phyloP scores from a whole-genome alignment of 2,888 invertebrate species.

The Drosophila atroscutellata region DNA sequence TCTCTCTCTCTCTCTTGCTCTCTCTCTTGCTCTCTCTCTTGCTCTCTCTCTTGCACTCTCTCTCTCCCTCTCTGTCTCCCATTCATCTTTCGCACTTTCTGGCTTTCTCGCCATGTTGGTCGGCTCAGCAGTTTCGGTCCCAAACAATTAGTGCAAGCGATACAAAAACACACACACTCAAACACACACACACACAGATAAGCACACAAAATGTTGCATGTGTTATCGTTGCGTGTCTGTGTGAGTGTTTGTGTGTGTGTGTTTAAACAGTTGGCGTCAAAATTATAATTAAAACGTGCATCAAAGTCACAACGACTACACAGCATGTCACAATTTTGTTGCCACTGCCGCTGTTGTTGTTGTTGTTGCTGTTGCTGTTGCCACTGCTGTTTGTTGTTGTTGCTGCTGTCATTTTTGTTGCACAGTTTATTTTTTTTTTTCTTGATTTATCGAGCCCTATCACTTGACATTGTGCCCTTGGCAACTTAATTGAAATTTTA shows the following conservation, averaged over 20 bases:
- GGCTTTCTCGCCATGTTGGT: slow-evolving; percentile 22
- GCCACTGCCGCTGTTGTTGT: slow-evolving; percentile 26
- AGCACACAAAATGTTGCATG: slow-evolving; percentile 11
- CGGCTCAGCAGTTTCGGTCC: slow-evolving; percentile 45
- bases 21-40: not conserved
- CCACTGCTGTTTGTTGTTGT: slow-evolving; percentile 25
- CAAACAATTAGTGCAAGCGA: slow-evolving; percentile 67
- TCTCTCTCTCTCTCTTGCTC: not conserved
- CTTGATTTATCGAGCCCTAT: slow-evolving; percentile 57
- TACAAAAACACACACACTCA: slow-evolving; percentile 42
- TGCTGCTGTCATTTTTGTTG: slow-evolving; percentile 13
- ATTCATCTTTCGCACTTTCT: not conserved
- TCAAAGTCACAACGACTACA: slow-evolving; percentile 72
- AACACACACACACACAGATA: slow-evolving; percentile 22
- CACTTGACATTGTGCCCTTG: slow-evolving; percentile 78
- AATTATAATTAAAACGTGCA: slow-evolving; percentile 82
- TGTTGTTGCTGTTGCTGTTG: slow-evolving; percentile 21
- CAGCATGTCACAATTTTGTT: slow-evolving; percentile 76
- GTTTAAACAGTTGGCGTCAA: slow-evolving; percentile 82
- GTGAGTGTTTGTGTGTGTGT: slow-evolving; percentile 35
- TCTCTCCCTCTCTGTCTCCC: not conserved
- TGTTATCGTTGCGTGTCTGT: slow-evolving; percentile 39
- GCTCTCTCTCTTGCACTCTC: not conserved
- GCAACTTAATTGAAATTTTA: slow-evolving; percentile 79
- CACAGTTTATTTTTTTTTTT: slow-evolving; percentile 15